Evolutionary conservation across 2,888 invertebrate species (phyloP), one percentile per base, ranked within the genome.

Genomic region (Eupithecia subfuscata): DNA sequence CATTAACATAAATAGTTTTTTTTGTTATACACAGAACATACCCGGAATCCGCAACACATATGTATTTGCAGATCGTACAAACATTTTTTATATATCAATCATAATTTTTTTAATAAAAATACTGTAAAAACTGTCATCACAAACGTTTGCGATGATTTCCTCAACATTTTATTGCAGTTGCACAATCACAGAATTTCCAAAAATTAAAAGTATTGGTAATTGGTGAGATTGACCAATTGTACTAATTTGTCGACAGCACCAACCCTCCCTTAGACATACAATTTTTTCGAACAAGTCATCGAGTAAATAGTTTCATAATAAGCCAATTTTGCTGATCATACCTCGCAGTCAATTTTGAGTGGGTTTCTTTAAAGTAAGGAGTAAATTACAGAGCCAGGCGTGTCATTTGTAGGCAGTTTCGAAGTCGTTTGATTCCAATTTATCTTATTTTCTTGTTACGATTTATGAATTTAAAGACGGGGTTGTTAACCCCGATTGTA

Each of bases 241-340:
- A 60, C 60, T 56, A 89, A 92, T 93, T 94, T 92, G 91, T 92
- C 86, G 87, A 68, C 87, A 88, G 87, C 87, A 84, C 83, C 82
- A 88, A 84, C 86, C 86, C 90, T 88, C 89, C 52, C 12, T 60
- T 60, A 73, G 79, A 87, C 83, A 88, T 94, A 84, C 91, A 93
- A 94, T 91, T 48, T 48, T 48, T 94, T 94, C 90, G 11, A 95
- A 93, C 91, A 87, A 93, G 91, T 92, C 92, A 92, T 91, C 91
- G 90, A 88, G 91, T 91, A 85, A 90, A 92, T 90, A 90, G 89
- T 92, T 92, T 89, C 86, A 86, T 94, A 94, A 94, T 95, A 92
- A 92, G 92, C 91, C 93, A 93, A 94, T 94, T 95, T 93, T 94
- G 94, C 91, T 76, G 68, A 93, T 94, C 82, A 88, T 84, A 84